These are phyloP conservation scores for Cheilosia vulpina DNA, from an alignment of 2,888 invertebrate genomes.

Conservation along the genomic window DNA sequence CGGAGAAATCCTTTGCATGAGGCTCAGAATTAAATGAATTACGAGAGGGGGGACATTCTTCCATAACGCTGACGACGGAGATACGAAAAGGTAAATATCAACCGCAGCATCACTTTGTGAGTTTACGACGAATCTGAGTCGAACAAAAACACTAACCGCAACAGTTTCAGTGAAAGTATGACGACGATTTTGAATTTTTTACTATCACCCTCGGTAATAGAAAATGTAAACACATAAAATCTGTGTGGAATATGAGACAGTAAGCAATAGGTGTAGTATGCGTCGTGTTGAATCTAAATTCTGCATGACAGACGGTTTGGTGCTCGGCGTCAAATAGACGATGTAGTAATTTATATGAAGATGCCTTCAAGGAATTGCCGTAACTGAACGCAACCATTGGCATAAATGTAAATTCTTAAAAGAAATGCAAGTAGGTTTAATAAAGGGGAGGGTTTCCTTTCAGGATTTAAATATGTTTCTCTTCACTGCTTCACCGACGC, in stretches of 20 bases:
- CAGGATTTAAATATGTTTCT: neutral
- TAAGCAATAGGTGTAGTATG: neutral
- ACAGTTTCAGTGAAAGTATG: slow-evolving; percentile 22
- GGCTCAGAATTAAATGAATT: neutral
- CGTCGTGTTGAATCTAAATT: neutral
- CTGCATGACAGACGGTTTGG: neutral
- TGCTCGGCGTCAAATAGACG: slow-evolving; percentile 16
- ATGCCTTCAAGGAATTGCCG: slow-evolving; percentile 5
- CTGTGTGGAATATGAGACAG: slow-evolving; percentile 6
- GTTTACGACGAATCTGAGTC: slow-evolving; percentile 6
- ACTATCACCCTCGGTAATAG: neutral
- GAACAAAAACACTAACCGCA: neutral
- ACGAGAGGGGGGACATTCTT: neutral
- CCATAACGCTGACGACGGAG: neutral
- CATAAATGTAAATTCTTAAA: neutral
- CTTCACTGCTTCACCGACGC: neutral
- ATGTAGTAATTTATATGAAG: neutral
- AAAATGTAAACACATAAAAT: slow-evolving; percentile 18
- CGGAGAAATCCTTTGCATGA: neutral
- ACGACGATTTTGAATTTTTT: neutral
- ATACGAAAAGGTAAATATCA: slow-evolving; percentile 4
- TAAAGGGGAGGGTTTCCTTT: neutral
- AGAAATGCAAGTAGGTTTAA: neutral
- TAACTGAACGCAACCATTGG: neutral
- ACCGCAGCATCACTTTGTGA: neutral